These are phyloP conservation scores for Carlito syrichta DNA, from an alignment of 2,113 vertebrate species.

Conservation along the genomic window DNA sequence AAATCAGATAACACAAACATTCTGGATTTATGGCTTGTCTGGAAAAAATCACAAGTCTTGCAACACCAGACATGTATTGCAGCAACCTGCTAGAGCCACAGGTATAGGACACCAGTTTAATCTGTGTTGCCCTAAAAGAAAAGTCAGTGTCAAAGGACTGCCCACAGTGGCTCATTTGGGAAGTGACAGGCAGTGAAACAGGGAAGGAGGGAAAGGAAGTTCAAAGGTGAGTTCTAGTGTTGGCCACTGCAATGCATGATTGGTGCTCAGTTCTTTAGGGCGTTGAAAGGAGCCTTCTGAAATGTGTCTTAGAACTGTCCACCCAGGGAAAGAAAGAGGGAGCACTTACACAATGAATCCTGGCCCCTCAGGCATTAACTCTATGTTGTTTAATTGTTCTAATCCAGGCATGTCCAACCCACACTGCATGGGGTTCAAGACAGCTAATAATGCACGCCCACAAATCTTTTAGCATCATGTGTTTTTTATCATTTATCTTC, in stretches of 20 bases:
- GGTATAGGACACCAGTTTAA: neutral
- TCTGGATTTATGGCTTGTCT: neutral
- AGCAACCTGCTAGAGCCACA: neutral
- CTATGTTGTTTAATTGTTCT: neutral
- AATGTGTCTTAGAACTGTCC: neutral
- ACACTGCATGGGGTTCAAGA: no score
- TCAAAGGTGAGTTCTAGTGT: neutral
- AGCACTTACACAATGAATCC: neutral
- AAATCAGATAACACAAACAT: neutral
- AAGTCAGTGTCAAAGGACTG: neutral
- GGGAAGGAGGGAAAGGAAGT: neutral
- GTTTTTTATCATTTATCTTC: no score
- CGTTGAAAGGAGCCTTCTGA: neutral
- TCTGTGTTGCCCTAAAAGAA: neutral
- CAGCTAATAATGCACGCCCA: no score
- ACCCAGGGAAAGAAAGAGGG: neutral
- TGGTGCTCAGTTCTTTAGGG: neutral
- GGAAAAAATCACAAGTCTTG: neutral
- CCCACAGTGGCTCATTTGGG: neutral
- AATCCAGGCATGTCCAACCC: no score
- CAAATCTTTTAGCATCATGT: no score
- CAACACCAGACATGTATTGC: neutral
- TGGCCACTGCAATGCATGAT: neutral
- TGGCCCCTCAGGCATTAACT: neutral
- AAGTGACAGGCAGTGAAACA: neutral